These are phyloP conservation scores for Allobates femoralis DNA, from an alignment of 2,797 vertebrate species.

Conservation along the genomic window DNA sequence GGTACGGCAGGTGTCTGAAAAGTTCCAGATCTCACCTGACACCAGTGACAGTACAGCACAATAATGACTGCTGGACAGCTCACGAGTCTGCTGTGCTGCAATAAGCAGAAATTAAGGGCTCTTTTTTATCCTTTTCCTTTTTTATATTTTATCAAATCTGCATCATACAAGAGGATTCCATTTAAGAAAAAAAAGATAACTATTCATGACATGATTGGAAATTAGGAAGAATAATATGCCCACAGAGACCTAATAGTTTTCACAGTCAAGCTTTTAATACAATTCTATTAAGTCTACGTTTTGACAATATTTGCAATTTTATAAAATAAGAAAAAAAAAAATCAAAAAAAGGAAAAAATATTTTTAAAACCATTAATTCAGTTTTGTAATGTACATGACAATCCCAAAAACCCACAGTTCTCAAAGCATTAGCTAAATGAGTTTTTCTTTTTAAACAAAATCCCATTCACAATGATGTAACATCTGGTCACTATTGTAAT, in stretches of 20 bases:
- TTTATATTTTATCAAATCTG: background rate
- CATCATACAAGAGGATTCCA: background rate
- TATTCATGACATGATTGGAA: background rate
- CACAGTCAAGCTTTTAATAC: background rate
- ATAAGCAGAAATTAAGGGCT: background rate
- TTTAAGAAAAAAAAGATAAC: background rate
- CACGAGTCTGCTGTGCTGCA: background rate
- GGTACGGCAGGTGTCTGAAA: background rate
- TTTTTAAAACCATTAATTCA: too few relatives aligned
- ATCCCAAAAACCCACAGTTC: background rate
- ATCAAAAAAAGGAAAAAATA: too few relatives aligned
- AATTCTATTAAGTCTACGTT: background rate
- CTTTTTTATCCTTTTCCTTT: background rate
- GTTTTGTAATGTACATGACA: too few relatives aligned
- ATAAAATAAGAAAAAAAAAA: too few relatives aligned
- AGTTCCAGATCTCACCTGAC: conserved; percentile 4
- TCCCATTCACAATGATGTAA: background rate
- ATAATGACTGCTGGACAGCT: background rate
- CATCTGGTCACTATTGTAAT: background rate
- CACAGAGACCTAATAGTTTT: background rate
- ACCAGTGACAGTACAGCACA: background rate
- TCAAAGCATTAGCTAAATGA: background rate
- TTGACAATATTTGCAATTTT: too few relatives aligned
- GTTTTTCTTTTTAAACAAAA: background rate
- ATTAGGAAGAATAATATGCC: background rate